Evolutionary conservation across 1,140 invertebrate species (phyloP).

Genomic region (Drosophila ficusphila): DNA sequence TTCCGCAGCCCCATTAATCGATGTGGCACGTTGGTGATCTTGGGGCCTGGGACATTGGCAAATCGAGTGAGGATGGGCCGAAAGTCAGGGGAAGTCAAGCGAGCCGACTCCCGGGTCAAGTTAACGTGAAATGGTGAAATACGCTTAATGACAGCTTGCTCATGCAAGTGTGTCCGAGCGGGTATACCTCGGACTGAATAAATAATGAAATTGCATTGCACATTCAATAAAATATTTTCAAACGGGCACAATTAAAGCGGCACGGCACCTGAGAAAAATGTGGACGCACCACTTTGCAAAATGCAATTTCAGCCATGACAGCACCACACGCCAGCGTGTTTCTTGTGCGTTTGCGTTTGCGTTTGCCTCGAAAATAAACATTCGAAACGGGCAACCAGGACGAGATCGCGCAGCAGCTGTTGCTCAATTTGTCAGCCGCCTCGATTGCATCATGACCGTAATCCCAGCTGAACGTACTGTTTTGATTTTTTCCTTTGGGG

Average conservation of each 20-base stretch:
- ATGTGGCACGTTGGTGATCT: conserved; percentile 12
- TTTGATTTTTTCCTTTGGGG: conserved; percentile 6
- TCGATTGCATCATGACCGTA: conserved; percentile 60
- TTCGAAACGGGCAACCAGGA: conserved; percentile 32
- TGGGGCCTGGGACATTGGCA: conserved; percentile 13
- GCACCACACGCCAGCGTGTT: conserved; percentile 38
- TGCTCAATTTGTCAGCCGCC: conserved; percentile 54
- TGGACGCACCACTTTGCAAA: conserved; percentile 56
- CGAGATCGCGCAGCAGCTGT: conserved; percentile 40
- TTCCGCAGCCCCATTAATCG: conserved; percentile 28
- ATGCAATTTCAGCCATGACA: conserved; percentile 69
- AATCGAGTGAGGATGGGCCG: conserved; percentile 28
- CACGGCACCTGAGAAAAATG: conserved; percentile 58
- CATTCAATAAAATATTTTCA: conserved; percentile 64
- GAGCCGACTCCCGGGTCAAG: conserved; percentile 16
- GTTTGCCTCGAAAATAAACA: conserved; percentile 46
- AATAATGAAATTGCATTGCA: conserved; percentile 65
- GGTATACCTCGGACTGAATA: conserved; percentile 18
- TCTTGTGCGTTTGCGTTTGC: conserved; percentile 37
- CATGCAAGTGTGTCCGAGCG: conserved; percentile 17
- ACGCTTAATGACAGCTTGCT: conserved; percentile 34
- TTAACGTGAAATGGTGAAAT: conserved; percentile 64
- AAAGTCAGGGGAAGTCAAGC: conserved; percentile 51
- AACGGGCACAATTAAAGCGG: conserved; percentile 62
- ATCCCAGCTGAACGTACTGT: conserved; percentile 16